A percentile compares a stretch with the other conserved stretches of the same genome.
Conservation (phyloP, 2,113 vertebrate species). For the Ondatra zibethicus region DNA sequence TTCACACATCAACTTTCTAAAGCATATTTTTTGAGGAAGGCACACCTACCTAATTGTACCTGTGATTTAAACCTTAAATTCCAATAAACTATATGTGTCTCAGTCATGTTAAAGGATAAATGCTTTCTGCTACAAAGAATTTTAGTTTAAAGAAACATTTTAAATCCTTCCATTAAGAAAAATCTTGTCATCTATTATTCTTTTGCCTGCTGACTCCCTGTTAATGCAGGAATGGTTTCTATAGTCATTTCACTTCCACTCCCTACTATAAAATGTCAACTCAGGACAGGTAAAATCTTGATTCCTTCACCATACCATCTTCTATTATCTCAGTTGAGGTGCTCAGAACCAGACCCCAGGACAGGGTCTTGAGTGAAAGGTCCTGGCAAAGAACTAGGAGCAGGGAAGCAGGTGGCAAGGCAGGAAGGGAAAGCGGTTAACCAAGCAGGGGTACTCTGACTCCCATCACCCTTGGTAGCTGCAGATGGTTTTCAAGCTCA, state of each 20-base stretch:
- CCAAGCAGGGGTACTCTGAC: neutral
- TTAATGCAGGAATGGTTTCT: neutral
- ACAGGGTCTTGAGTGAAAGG: neutral
- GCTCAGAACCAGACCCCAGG: neutral
- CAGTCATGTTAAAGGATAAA: conserved; percentile 47
- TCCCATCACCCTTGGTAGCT: neutral
- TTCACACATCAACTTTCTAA: neutral
- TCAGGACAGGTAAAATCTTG: neutral
- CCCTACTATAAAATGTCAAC: neutral
- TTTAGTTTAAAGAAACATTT: conserved; percentile 46
- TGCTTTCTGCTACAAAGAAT: conserved; percentile 37
- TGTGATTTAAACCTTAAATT: conserved; percentile 31
- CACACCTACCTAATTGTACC: conserved; percentile 3
- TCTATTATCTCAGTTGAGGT: conserved; percentile 12
- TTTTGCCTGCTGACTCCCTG: neutral
- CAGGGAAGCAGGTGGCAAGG: neutral
- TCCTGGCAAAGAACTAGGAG: neutral
- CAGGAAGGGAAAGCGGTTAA: neutral
- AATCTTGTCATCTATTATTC: neutral
- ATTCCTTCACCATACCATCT: neutral
- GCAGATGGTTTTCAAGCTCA: neutral
- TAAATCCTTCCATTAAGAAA: neutral
- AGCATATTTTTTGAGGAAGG: neutral
- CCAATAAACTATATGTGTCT: conserved; percentile 24
- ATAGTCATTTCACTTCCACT: neutral